Base-by-base conservation (phyloP, 2,113 vertebrate species). In the Notothenia coriiceps region DNA sequence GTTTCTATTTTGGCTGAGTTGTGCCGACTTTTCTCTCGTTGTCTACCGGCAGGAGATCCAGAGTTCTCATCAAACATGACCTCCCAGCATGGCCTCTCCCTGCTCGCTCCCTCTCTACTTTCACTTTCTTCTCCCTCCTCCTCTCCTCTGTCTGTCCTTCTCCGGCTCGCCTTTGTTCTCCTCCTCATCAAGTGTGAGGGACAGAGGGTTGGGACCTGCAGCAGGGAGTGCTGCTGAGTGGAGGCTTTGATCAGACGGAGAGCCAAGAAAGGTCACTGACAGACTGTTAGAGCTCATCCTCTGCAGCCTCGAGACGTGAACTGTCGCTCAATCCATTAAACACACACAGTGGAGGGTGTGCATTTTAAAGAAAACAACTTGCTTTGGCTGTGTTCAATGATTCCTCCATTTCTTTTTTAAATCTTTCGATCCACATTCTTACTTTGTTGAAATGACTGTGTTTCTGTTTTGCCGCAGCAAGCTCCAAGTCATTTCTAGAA, bases 181-280 rank as follows among this genome's bases (percentile, higher is more conserved):
- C 75, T 78, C 68, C n/a, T 76, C 89, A 89, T 74, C 61, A 74
- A 82, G 89, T 77, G 74, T 61, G 78, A 76, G 71, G 90, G 90
- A 88, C 86, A 61, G 69, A 85, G 77, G 92, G 91, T 89, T 86
- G 90, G 80, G 90, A 93, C 91, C 89, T 75, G 70, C 81, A 81
- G 79, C 84, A 72, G 84, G 66, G 85, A 85, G 79, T 76, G 87
- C 59, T 84, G 89, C 82, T 86, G 73, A 82, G 80, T 61, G n/a
- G 49, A 86, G 74, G 83, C 92, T 94, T 94, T 94, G 92, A 94
- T 93, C 88, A 88, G 77, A 85, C 59, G 15, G 75, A 84, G 80
- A 91, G 82, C 82, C 65, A 54, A 61, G 85, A 82, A 85, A 91
- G 92, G 92, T 93, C 71, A 54, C 75, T 76, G 90, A 76, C 83